Conservation (phyloP, 2,113 vertebrate species). For the Amblyopsis rosae region DNA sequence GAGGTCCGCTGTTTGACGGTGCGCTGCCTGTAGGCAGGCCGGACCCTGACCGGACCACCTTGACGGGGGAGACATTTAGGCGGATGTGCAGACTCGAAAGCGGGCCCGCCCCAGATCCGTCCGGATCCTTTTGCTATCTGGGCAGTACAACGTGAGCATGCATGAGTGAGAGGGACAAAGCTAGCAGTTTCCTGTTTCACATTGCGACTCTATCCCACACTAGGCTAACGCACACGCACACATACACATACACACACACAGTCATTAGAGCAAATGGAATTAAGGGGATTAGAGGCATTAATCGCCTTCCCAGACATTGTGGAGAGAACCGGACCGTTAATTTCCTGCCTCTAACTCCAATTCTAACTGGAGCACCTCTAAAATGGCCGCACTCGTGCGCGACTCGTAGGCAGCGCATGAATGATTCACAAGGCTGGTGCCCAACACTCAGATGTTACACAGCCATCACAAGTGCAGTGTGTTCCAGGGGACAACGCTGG, state of each 20-base stretch:
- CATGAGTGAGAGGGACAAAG: too few relatives aligned
- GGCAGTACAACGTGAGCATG: too few relatives aligned
- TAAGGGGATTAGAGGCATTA: conserved; percentile 66
- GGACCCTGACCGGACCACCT: too few relatives aligned
- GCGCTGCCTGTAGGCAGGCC: too few relatives aligned
- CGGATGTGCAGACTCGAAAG: too few relatives aligned
- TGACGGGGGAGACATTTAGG: too few relatives aligned
- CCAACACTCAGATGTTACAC: conserved; percentile 30
- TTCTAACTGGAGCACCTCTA: conserved; percentile 31
- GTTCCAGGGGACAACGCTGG: not conserved
- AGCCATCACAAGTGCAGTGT: conserved; percentile 20
- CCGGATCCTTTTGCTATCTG: too few relatives aligned
- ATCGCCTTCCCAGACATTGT: conserved; percentile 54
- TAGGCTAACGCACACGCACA: too few relatives aligned
- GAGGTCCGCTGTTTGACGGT: too few relatives aligned
- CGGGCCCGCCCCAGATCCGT: too few relatives aligned
- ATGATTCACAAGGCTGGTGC: conserved; percentile 41
- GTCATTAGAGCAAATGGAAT: conserved; percentile 72
- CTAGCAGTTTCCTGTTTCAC: too few relatives aligned
- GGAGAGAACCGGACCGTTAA: conserved; percentile 52
- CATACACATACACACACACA: conserved; percentile 33
- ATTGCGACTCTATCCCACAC: too few relatives aligned
- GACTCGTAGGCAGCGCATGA: conserved; percentile 27
- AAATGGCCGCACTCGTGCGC: conserved; percentile 27
- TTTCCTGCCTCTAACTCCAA: conserved; percentile 56